Conservation (phyloP, 2,797 vertebrate genomes). For the Sebastes minor region DNA sequence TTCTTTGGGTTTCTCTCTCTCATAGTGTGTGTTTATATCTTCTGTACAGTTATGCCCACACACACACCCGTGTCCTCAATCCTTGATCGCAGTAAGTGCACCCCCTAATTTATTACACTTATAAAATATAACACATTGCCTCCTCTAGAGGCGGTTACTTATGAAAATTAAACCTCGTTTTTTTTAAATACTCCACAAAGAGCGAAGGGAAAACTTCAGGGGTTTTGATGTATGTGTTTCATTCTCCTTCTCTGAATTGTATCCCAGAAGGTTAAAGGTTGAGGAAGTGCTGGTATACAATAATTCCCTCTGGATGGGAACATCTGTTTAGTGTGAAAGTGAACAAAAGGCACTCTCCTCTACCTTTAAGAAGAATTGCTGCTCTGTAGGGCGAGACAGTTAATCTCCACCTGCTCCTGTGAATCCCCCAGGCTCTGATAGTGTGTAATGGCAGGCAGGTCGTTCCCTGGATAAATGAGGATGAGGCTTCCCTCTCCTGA, state of each 20-base stretch:
- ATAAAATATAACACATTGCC: slow-evolving; percentile 51
- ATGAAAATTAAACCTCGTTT: slow-evolving; percentile 72
- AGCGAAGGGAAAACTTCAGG: background rate
- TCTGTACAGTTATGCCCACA: slow-evolving; percentile 4
- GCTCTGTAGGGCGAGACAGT: slow-evolving; percentile 1
- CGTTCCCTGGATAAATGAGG: slow-evolving; percentile 7
- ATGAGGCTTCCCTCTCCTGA: slow-evolving; percentile 4
- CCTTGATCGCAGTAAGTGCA: slow-evolving; percentile 54
- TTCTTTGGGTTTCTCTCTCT: slow-evolving; percentile 20
- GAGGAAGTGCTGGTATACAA: slow-evolving; percentile 1
- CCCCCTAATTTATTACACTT: slow-evolving; percentile 62
- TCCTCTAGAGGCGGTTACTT: slow-evolving; percentile 61
- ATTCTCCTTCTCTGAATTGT: slow-evolving; percentile 12
- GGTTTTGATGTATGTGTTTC: slow-evolving; percentile 33
- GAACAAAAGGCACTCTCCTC: slow-evolving; percentile 5
- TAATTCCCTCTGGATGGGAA: slow-evolving; percentile 1
- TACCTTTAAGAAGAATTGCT: background rate
- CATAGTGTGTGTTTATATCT: slow-evolving; percentile 2
- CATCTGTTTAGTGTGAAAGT: slow-evolving; percentile 19
- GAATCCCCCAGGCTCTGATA: background rate
- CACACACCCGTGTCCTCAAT: slow-evolving; percentile 13
- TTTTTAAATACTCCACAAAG: slow-evolving; percentile 14
- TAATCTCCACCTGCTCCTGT: slow-evolving; percentile 26
- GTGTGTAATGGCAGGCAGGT: background rate
- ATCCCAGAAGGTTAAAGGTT: slow-evolving; percentile 34